Percentiles rank a stretch among this genome's conserved stretches.
These are phyloP conservation scores for Paedocypris sp. DNA, from an alignment of 2,113 vertebrate species.

Conservation along the genomic window DNA sequence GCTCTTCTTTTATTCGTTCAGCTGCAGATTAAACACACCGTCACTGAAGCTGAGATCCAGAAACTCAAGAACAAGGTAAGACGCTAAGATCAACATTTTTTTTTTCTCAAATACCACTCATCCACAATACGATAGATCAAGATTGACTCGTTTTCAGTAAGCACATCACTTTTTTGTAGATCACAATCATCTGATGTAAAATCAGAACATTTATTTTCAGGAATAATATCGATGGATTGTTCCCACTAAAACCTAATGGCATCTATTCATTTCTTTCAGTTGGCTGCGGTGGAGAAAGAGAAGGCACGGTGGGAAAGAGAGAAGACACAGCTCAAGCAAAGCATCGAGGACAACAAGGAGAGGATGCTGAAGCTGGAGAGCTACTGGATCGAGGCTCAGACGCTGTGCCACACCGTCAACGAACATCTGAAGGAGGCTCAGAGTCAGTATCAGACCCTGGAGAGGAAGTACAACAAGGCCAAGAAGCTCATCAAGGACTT, in stretches of 20 bases:
- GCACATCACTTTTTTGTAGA: no score
- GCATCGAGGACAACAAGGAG: slow-evolving; percentile 96
- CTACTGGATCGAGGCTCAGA: slow-evolving; percentile 98
- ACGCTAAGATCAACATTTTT: no score
- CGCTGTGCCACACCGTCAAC: slow-evolving; percentile 90
- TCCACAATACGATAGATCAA: no score
- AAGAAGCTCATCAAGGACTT: slow-evolving; percentile 99
- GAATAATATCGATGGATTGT: not conserved
- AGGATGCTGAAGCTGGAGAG: slow-evolving; percentile 94
- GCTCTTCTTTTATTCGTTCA: slow-evolving; percentile 51
- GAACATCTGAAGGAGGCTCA: slow-evolving; percentile 97
- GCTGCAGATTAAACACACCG: slow-evolving; percentile 98
- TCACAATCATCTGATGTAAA: no score
- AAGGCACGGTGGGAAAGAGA: slow-evolving; percentile 94
- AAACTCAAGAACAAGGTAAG: slow-evolving; percentile 98
- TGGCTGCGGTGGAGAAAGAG: slow-evolving; percentile 86
- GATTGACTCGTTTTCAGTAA: no score
- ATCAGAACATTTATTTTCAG: no score
- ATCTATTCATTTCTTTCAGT: slow-evolving; percentile 46
- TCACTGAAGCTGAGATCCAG: slow-evolving; percentile 98
- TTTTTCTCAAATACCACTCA: no score
- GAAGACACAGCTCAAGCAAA: slow-evolving; percentile 88
- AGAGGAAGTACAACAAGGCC: slow-evolving; percentile 99
- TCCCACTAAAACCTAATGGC: not conserved
- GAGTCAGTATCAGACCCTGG: slow-evolving; percentile 87